A percentile compares a stretch with the other conserved stretches of the same genome.
Conservation (phyloP, 1,140 invertebrate genomes). For the Lerema accius region DNA sequence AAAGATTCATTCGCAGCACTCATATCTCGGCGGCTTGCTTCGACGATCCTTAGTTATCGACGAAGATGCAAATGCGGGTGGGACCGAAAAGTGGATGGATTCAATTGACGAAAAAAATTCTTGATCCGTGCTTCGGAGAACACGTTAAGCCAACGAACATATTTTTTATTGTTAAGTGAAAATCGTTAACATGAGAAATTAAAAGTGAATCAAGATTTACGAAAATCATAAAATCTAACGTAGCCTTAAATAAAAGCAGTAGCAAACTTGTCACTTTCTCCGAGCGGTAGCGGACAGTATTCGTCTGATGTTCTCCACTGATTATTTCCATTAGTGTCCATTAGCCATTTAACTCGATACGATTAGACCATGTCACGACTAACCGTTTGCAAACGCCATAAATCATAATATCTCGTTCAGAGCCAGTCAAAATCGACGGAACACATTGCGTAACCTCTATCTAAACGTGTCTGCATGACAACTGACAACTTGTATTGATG, state of each 20-base stretch:
- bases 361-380: conserved; percentile 72
- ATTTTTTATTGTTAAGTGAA: too few relatives aligned
- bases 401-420: conserved; percentile 68
- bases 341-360: conserved; percentile 79
- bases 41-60: too few relatives aligned
- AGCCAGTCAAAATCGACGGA: conserved; percentile 48
- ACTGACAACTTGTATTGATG: conserved; percentile 27
- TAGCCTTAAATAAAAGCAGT: conserved; percentile 45
- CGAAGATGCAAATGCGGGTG: too few relatives aligned
- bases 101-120: too few relatives aligned
- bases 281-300: conserved; percentile 46
- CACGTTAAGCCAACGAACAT: too few relatives aligned
- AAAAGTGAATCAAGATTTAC: neutral
- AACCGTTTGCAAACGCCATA: conserved; percentile 61
- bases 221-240: conserved; percentile 6
- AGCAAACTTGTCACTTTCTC: conserved; percentile 69
- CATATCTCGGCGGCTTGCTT: too few relatives aligned
- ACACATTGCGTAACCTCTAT: conserved; percentile 47
- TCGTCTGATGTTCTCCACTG: conserved; percentile 68
- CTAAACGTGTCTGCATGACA: conserved; percentile 5
- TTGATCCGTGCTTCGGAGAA: too few relatives aligned
- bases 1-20: too few relatives aligned
- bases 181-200: too few relatives aligned
- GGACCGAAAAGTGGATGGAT: too few relatives aligned
- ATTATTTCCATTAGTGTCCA: conserved; percentile 79